Conservation (phyloP, 1,140 invertebrate genomes). For the Calycopis cecrops region DNA sequence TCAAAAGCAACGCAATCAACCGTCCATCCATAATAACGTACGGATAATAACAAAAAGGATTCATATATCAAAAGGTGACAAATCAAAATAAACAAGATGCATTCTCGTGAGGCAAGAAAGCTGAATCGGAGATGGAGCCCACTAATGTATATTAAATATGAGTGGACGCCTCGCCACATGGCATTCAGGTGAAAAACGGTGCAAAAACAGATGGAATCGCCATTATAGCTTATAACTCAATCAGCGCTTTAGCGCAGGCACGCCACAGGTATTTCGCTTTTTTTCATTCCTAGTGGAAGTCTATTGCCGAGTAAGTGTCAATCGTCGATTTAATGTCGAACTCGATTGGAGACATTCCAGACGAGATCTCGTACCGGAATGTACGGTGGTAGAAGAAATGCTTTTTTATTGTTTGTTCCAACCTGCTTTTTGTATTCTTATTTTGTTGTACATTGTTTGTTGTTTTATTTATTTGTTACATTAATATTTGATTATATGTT, state of each 20-base stretch:
- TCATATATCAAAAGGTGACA: slow-evolving; percentile 65
- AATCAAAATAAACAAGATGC: slow-evolving; percentile 66
- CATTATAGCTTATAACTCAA: slow-evolving; percentile 73
- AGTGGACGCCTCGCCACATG: slow-evolving; percentile 54
- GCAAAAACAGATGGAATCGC: slow-evolving; percentile 67
- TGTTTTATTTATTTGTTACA: too few relatives aligned
- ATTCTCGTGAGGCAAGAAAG: slow-evolving; percentile 60
- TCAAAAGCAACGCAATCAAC: slow-evolving; percentile 50
- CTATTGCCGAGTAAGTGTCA: slow-evolving; percentile 36
- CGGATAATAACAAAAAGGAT: slow-evolving; percentile 64
- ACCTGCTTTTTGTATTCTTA: too few relatives aligned
- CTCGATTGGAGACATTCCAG: slow-evolving; percentile 44
- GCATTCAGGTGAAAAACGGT: slow-evolving; percentile 64
- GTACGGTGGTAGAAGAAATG: neutral
- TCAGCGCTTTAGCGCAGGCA: slow-evolving; percentile 45
- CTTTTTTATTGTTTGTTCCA: neutral
- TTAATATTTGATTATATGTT: neutral
- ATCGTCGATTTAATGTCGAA: slow-evolving; percentile 24
- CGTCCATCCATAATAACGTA: slow-evolving; percentile 58
- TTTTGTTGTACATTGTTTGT: neutral
- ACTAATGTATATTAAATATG: slow-evolving; percentile 70
- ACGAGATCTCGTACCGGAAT: neutral
- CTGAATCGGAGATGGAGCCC: slow-evolving; percentile 55
- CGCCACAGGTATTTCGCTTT: slow-evolving; percentile 59
- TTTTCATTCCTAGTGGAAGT: slow-evolving; percentile 56